Evolutionary conservation across 2,888 invertebrate species (phyloP).

Genomic region (Mythimna loreyi): DNA sequence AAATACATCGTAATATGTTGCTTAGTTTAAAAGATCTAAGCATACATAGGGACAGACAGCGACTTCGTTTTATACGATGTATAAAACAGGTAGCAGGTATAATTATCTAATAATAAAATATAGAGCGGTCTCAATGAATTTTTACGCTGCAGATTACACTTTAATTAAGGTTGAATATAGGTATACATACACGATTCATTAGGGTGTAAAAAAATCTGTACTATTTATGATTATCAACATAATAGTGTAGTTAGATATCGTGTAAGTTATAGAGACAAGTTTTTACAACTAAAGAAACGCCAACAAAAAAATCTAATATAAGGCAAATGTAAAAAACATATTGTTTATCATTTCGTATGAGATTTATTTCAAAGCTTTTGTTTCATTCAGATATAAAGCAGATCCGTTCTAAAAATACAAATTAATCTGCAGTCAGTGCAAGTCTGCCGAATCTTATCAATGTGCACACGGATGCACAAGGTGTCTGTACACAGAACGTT

Average conservation of each 20-base stretch:
- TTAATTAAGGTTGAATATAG: no score
- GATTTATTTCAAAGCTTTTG: slow-evolving; percentile 17
- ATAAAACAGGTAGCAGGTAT: no score
- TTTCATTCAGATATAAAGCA: slow-evolving; percentile 33
- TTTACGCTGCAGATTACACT: neutral
- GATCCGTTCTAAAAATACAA: slow-evolving; percentile 50
- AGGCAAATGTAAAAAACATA: neutral
- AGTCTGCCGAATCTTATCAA: slow-evolving; percentile 49
- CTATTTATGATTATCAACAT: neutral
- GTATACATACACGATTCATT: no score
- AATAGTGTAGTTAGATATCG: neutral
- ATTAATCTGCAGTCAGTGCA: slow-evolving; percentile 40
- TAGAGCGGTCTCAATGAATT: neutral
- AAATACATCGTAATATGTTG: no score
- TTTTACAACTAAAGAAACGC: slow-evolving; percentile 1
- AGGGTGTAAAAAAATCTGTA: neutral
- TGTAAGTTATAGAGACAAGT: neutral
- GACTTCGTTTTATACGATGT: no score
- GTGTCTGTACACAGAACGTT: slow-evolving; percentile 15
- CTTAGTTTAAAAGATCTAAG: no score
- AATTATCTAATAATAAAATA: neutral
- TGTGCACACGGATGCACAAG: slow-evolving; percentile 17
- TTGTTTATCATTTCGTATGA: slow-evolving; percentile 15
- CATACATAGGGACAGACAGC: no score
- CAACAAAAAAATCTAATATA: neutral